Conservation (phyloP, 2,797 vertebrate species). For the Gobio occitaniae region DNA sequence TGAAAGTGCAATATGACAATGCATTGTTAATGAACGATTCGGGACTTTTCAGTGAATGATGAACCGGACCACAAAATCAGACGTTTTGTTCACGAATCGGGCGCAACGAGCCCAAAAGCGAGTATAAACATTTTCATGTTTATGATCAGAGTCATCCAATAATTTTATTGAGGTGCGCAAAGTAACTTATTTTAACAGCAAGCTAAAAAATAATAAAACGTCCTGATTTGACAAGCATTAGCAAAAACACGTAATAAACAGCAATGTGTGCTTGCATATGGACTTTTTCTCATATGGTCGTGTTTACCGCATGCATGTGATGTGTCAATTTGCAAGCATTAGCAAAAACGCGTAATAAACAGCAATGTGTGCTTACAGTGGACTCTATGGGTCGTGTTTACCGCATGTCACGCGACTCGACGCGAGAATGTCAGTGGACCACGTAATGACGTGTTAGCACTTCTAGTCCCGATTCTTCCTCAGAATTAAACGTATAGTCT, state of each 20-base stretch:
- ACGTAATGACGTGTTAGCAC: neutral
- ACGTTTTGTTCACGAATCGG: neutral
- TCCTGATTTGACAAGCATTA: neutral
- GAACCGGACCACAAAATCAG: neutral
- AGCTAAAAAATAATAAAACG: neutral
- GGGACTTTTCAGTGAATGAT: neutral
- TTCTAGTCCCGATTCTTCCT: neutral
- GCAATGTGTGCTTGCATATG: neutral
- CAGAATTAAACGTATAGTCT: neutral
- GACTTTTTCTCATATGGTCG: too few species aligned
- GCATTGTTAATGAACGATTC: neutral
- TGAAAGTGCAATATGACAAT: neutral
- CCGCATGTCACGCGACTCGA: neutral
- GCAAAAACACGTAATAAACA: neutral
- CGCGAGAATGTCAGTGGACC: too few species aligned
- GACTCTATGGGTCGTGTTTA: neutral
- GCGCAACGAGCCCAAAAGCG: neutral
- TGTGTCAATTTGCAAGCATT: neutral
- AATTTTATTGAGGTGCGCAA: neutral
- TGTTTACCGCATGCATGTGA: neutral
- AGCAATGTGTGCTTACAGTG: neutral
- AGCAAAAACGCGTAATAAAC: neutral
- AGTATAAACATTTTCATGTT: neutral
- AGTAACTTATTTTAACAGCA: neutral
- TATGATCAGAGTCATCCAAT: neutral